Percentiles rank a stretch among this genome's conserved stretches.
These are phyloP conservation scores for Andrena trimmerana DNA, from an alignment of 2,888 invertebrate genomes.

Conservation along the genomic window DNA sequence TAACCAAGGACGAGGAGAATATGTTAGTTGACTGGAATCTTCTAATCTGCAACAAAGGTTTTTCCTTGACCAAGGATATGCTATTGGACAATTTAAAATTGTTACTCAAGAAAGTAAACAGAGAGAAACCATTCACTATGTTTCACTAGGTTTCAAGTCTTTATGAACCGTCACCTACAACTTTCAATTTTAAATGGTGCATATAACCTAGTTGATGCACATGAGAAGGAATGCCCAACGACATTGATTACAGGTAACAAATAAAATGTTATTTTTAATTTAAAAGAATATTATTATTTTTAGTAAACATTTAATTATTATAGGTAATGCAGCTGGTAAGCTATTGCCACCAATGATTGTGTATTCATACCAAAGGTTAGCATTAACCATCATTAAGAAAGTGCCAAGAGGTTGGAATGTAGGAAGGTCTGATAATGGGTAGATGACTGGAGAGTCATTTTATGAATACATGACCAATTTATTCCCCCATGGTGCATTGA, in stretches of 20 bases:
- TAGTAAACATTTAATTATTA: no score
- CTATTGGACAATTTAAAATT: conserved; percentile 11
- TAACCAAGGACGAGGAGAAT: conserved; percentile 8
- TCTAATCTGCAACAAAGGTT: conserved; percentile 2
- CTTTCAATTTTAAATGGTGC: conserved; percentile 8
- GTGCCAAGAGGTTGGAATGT: neutral
- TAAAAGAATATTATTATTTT: no score
- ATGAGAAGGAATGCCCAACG: no score
- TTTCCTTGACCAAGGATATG: conserved; percentile 15
- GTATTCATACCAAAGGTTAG: conserved; percentile 4
- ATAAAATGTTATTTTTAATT: no score
- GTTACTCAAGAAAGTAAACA: no score
- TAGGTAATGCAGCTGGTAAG: neutral
- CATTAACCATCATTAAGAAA: neutral
- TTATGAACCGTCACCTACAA: conserved; percentile 60
- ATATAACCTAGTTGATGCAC: no score
- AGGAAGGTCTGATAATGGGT: conserved; percentile 1
- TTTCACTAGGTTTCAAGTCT: conserved; percentile 63
- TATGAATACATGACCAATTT: no score
- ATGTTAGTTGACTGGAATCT: conserved; percentile 9
- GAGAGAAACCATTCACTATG: conserved; percentile 44
- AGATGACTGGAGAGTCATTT: conserved; percentile 9
- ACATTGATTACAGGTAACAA: neutral
- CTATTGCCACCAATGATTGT: conserved; percentile 1
- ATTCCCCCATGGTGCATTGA: no score